Percentiles rank a stretch among this genome's conserved stretches.
Evolutionary conservation across 2,888 invertebrate genomes (phyloP).

Genomic region (Aethes cnicana): DNA sequence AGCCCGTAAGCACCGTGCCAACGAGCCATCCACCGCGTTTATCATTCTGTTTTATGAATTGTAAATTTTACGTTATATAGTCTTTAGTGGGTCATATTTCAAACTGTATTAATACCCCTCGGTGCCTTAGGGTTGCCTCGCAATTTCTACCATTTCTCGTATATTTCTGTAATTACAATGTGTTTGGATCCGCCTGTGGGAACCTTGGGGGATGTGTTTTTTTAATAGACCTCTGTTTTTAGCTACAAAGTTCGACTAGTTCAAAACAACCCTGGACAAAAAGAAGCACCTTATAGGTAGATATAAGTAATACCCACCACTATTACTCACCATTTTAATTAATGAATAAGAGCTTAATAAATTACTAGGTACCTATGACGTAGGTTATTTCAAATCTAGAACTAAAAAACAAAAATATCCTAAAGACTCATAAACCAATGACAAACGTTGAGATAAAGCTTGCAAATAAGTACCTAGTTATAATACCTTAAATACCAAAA

Average conservation of each 20-base stretch:
- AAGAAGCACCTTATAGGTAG: too few relatives aligned
- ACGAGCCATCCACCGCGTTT: slow-evolving; percentile 43
- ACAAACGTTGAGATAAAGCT: slow-evolving; percentile 5
- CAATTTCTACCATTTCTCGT: slow-evolving; percentile 8
- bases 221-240: too few relatives aligned
- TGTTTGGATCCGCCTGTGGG: too few relatives aligned
- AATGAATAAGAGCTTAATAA: too few relatives aligned
- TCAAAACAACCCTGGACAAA: too few relatives aligned
- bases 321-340: too few relatives aligned
- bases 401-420: neutral
- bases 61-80: slow-evolving; percentile 79
- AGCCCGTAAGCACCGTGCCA: slow-evolving; percentile 11
- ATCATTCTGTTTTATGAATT: slow-evolving; percentile 80
- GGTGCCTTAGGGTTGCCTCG: slow-evolving; percentile 58
- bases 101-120: slow-evolving; percentile 68
- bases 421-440: neutral
- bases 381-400: neutral
- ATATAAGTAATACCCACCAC: too few relatives aligned
- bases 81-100: slow-evolving; percentile 78
- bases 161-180: neutral
- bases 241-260: too few relatives aligned
- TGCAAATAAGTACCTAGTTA: slow-evolving; percentile 20
- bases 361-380: too few relatives aligned
- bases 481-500: neutral
- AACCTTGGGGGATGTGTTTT: too few relatives aligned